Evolutionary conservation across 1,140 invertebrate species (phyloP).

Genomic region (Gonatopus flavifemur): DNA sequence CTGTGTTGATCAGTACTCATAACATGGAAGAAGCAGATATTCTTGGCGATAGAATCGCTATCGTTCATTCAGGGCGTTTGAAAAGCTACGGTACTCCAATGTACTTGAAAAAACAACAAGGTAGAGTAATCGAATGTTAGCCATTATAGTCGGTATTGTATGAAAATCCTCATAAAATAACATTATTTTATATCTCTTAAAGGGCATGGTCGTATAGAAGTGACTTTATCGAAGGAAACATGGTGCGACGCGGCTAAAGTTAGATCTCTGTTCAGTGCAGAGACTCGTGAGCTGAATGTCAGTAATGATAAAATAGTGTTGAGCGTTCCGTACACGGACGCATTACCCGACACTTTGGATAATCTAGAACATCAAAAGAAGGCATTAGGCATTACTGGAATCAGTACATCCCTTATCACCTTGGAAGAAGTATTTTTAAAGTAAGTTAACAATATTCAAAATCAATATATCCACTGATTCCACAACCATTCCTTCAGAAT

Average conservation of each 20-base stretch:
- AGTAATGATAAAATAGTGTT: conserved; percentile 50
- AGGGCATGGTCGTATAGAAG: conserved; percentile 54
- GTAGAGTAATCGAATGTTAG: too few species aligned
- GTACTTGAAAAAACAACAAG: conserved; percentile 84
- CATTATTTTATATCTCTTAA: conserved; percentile 18
- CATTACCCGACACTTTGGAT: conserved; percentile 65
- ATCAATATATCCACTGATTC: conserved; percentile 7
- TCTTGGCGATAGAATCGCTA: conserved; percentile 89
- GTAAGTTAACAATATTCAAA: conserved; percentile 52
- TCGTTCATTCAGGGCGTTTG: conserved; percentile 81
- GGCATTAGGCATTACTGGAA: conserved; percentile 69
- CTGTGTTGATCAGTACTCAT: conserved; percentile 92
- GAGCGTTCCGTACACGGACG: conserved; percentile 53
- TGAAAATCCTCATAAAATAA: conserved; percentile 1
- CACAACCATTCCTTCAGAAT: conserved; percentile 31
- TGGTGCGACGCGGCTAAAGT: conserved; percentile 42
- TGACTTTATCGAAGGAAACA: conserved; percentile 47
- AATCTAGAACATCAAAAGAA: conserved; percentile 64
- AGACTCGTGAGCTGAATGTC: conserved; percentile 35
- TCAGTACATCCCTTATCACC: conserved; percentile 79
- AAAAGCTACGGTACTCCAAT: conserved; percentile 83
- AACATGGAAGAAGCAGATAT: conserved; percentile 98
- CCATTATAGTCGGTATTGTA: too few species aligned
- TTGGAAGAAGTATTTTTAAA: conserved; percentile 87
- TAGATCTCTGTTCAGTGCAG: conserved; percentile 32